These are phyloP conservation scores for Pachyseris speciosa DNA, from an alignment of 64 coral and sea anemone species.

Conservation along the genomic window DNA sequence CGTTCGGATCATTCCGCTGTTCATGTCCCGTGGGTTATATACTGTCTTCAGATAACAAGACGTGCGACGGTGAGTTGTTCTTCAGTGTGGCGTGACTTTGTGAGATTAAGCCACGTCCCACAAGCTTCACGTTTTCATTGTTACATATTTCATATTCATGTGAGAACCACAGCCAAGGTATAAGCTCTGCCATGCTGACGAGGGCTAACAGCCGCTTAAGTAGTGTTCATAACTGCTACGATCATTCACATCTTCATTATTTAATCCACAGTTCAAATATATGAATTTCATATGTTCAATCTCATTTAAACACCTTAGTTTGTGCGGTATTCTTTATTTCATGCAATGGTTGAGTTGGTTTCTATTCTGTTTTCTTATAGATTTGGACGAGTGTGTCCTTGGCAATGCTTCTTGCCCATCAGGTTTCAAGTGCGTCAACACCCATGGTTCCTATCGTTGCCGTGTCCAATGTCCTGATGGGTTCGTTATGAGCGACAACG, in stretches of 20 bases:
- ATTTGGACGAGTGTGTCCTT: slow-evolving; percentile 55
- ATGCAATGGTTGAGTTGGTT: neutral
- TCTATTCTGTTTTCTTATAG: neutral
- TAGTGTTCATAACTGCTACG: no score
- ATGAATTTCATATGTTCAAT: no score
- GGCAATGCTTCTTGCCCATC: slow-evolving; percentile 21
- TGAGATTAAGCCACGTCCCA: neutral
- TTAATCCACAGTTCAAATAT: no score
- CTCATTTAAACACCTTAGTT: no score
- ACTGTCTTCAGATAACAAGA: slow-evolving; percentile 44
- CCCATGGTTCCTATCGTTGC: slow-evolving; percentile 48
- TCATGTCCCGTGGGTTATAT: slow-evolving; percentile 25
- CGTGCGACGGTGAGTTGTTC: slow-evolving; percentile 35
- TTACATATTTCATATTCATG: no score
- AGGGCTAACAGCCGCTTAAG: no score
- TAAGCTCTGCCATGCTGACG: no score
- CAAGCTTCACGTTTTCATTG: no score
- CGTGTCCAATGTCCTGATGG: slow-evolving; percentile 16
- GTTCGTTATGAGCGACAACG: slow-evolving; percentile 43
- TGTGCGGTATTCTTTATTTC: no score
- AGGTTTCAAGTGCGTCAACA: slow-evolving; percentile 47
- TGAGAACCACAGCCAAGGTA: no score
- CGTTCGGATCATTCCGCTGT: slow-evolving; percentile 58
- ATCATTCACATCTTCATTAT: no score
- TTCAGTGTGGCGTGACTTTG: neutral